Percentiles rank a stretch among this genome's conserved stretches.
These are phyloP conservation scores for Diplogasteroides magnus DNA, from an alignment of 1,140 invertebrate genomes.

Conservation along the genomic window DNA sequence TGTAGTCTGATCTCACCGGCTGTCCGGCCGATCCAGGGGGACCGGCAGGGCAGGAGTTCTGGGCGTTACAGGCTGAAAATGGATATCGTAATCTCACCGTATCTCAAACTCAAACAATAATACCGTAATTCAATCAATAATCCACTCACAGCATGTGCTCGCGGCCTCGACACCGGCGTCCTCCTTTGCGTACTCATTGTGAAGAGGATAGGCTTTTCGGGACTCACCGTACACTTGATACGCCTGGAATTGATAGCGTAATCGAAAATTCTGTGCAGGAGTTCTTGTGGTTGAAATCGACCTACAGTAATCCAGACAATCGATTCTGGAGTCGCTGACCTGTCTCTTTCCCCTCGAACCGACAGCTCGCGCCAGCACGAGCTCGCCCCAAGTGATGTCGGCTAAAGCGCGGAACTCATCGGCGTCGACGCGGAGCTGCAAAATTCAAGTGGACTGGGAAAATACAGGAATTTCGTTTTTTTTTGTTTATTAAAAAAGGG, in stretches of 20 bases:
- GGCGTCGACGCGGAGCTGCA: conserved; percentile 46
- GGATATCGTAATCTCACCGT: background rate
- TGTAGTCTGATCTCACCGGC: conserved; percentile 27
- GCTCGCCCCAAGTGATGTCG: conserved; percentile 45
- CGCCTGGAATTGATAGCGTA: background rate
- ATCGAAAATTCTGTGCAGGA: background rate
- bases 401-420: conserved; percentile 46
- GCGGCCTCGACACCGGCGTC: conserved; percentile 40
- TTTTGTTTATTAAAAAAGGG: too few species aligned
- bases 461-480: too few species aligned
- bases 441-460: too few species aligned
- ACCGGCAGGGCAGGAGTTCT: conserved; percentile 44
- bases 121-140: background rate
- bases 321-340: background rate
- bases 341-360: conserved; percentile 26
- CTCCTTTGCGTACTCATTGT: conserved; percentile 45
- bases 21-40: conserved; percentile 43
- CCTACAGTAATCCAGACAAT: background rate
- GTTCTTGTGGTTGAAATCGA: background rate
- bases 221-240: conserved; percentile 1
- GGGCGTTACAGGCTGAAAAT: conserved; percentile 44
- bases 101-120: background rate
- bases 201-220: conserved; percentile 44
- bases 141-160: conserved; percentile 37
- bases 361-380: conserved; percentile 19